phyloP scores from a whole-genome alignment of 1,140 invertebrate genomes.

The Rhopalosiphum maidis region DNA sequence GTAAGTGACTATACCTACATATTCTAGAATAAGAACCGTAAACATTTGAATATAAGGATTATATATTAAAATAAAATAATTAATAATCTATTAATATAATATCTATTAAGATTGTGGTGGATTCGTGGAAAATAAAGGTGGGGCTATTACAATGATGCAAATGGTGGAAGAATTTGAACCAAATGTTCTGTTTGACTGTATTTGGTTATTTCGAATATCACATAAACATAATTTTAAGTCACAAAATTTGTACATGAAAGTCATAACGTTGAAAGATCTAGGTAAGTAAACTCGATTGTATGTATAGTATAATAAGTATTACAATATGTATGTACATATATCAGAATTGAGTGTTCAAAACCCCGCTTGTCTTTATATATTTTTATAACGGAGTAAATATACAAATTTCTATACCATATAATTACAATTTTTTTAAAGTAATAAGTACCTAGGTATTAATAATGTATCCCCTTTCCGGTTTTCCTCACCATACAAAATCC shows the following conservation, averaged over 20 bases:
- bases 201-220: slow-evolving; percentile 76
- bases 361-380: background rate
- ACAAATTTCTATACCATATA: background rate
- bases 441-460: background rate
- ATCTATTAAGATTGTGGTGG: slow-evolving; percentile 72
- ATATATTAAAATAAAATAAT: background rate
- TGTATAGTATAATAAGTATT: too few species aligned
- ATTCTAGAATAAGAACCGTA: background rate
- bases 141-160: slow-evolving; percentile 80
- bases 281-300: slow-evolving; percentile 64
- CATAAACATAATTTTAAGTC: slow-evolving; percentile 74
- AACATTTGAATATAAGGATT: slow-evolving; percentile 28
- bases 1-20: slow-evolving; percentile 61
- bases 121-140: slow-evolving; percentile 75
- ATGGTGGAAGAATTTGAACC: slow-evolving; percentile 69
- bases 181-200: slow-evolving; percentile 72
- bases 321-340: background rate
- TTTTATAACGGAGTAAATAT: background rate
- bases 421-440: background rate
- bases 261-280: slow-evolving; percentile 72
- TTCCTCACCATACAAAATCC: background rate
- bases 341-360: background rate
- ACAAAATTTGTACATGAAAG: slow-evolving; percentile 71
- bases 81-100: background rate
- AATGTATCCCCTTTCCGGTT: background rate